These are phyloP conservation scores for Mola mola DNA, from an alignment of 2,113 vertebrate species.

Conservation along the genomic window DNA sequence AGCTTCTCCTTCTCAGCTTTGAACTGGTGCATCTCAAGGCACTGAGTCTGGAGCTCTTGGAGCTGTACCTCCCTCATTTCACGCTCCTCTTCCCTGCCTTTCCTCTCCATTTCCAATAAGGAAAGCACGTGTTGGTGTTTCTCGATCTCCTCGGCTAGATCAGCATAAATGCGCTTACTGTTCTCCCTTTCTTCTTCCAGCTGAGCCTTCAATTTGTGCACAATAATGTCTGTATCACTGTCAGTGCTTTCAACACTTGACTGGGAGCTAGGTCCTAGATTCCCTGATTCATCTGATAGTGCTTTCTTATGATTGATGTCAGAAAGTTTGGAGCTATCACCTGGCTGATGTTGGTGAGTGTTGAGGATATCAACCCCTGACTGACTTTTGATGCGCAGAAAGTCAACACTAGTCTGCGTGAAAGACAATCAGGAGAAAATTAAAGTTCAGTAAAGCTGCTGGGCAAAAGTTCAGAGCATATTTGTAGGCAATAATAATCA, in stretches of 20 bases:
- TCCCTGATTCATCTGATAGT: slow-evolving; percentile 67
- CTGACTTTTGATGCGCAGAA: slow-evolving; percentile 76
- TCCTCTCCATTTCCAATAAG: slow-evolving; percentile 76
- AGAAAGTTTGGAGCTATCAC: slow-evolving; percentile 50
- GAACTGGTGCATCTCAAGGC: slow-evolving; percentile 71
- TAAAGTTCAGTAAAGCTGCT: background rate
- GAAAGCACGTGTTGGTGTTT: slow-evolving; percentile 62
- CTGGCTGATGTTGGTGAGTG: slow-evolving; percentile 54
- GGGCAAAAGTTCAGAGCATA: background rate
- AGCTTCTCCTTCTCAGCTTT: slow-evolving; percentile 82
- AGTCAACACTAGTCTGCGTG: slow-evolving; percentile 79
- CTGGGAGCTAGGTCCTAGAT: background rate
- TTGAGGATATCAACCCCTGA: slow-evolving; percentile 52
- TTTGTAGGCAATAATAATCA: background rate
- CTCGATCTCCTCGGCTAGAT: slow-evolving; percentile 70
- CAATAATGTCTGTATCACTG: slow-evolving; percentile 28
- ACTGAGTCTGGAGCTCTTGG: slow-evolving; percentile 68
- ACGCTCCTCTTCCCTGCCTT: slow-evolving; percentile 69
- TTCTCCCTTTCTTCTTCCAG: slow-evolving; percentile 71
- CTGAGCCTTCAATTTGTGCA: slow-evolving; percentile 72
- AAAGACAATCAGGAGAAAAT: slow-evolving; percentile 19
- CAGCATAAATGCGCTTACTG: slow-evolving; percentile 39
- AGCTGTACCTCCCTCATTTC: slow-evolving; percentile 71
- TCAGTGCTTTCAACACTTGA: slow-evolving; percentile 41
- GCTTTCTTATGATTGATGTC: slow-evolving; percentile 59